These are phyloP conservation scores for Gymnoscopelus microlampas DNA, from an alignment of 2,797 vertebrate species.

Conservation along the genomic window DNA sequence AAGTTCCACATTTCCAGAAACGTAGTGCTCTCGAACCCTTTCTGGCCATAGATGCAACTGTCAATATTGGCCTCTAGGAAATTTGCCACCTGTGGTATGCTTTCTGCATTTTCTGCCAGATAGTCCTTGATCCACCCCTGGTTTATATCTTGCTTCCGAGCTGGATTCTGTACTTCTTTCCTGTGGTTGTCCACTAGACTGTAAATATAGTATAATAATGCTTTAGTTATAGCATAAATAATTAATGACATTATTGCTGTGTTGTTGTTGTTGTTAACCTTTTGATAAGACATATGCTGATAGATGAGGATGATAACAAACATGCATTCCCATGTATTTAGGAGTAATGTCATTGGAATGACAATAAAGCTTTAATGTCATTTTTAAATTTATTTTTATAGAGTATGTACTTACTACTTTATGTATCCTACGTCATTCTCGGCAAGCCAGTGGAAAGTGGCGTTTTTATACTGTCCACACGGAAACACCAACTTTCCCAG, in stretches of 20 bases:
- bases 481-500: constrained; percentile 21
- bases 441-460: constrained; percentile 29
- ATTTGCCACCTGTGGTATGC: constrained; percentile 9
- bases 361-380: neutral
- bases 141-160: neutral
- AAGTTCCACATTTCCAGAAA: constrained; percentile 31
- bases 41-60: constrained; percentile 22
- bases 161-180: neutral
- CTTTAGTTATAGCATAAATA: no score
- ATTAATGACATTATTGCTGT: no score
- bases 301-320: no score
- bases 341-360: neutral
- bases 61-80: constrained; percentile 17
- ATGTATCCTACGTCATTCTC: constrained; percentile 32
- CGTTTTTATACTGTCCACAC: constrained; percentile 26
- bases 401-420: constrained; percentile 23
- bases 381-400: no score
- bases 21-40: constrained; percentile 13
- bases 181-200: neutral
- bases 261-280: no score
- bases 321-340: no score
- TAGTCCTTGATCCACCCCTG: constrained; percentile 15
- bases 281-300: no score
- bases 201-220: neutral
- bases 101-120: constrained; percentile 8